Conservation (phyloP, 2,113 vertebrate species). For the Lutjanus erythropterus region DNA sequence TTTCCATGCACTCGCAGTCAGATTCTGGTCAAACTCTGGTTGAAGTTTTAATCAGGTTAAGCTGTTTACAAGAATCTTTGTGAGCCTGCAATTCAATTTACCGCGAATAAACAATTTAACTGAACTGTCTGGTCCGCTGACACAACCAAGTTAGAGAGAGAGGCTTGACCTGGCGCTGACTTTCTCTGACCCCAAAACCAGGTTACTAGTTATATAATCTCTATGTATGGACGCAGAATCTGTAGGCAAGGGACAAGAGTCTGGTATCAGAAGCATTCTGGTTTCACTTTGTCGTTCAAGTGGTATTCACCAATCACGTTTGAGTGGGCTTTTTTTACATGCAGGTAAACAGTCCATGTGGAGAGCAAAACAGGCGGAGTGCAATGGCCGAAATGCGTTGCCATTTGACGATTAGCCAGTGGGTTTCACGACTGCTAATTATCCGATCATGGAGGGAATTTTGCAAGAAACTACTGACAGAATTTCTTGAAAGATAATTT, state of each 20-base stretch:
- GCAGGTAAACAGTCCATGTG: too few species aligned
- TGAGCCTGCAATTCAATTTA: constrained; percentile 36
- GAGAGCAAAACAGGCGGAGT: too few species aligned
- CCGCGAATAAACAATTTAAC: constrained; percentile 39
- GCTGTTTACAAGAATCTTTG: constrained; percentile 60
- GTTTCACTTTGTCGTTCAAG: too few species aligned
- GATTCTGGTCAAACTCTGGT: constrained; percentile 45
- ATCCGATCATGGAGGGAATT: neutral
- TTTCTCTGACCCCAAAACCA: neutral
- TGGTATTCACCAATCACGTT: too few species aligned
- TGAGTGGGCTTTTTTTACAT: too few species aligned
- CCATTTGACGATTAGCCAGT: too few species aligned
- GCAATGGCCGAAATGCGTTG: too few species aligned
- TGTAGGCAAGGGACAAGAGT: too few species aligned
- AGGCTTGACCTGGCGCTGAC: constrained; percentile 4
- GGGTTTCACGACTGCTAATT: too few species aligned
- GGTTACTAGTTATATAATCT: neutral
- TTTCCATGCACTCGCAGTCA: constrained; percentile 12
- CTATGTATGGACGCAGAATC: too few species aligned
- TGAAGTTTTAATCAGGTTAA: constrained; percentile 57
- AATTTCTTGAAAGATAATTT: neutral
- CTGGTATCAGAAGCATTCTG: too few species aligned
- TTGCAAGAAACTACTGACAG: neutral
- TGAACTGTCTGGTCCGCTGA: constrained; percentile 14
- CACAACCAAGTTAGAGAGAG: neutral